Evolutionary conservation across 2,797 vertebrate species (phyloP).

Genomic region (Thalassophryne amazonica): DNA sequence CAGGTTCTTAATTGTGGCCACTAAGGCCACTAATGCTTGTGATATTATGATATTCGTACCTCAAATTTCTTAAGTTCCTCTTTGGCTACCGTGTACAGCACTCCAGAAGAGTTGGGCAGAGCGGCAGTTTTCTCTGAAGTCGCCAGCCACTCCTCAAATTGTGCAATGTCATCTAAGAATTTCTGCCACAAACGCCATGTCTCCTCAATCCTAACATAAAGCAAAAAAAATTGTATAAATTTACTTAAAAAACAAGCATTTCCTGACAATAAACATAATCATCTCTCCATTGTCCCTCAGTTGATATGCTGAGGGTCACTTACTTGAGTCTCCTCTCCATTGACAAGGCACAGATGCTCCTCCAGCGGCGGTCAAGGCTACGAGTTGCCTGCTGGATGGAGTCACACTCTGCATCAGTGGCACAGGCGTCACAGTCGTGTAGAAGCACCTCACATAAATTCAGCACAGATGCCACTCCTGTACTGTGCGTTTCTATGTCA

Average conservation of each 20-base stretch:
- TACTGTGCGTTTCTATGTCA: slow-evolving; percentile 98
- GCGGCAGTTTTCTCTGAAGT: slow-evolving; percentile 90
- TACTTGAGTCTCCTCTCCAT: slow-evolving; percentile 97
- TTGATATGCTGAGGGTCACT: slow-evolving; percentile 1
- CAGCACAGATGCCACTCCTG: slow-evolving; percentile 93
- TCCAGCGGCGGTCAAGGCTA: slow-evolving; percentile 94
- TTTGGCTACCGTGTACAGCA: slow-evolving; percentile 94
- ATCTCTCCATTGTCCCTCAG: neutral
- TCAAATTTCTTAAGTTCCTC: slow-evolving; percentile 97
- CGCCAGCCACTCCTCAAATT: slow-evolving; percentile 93
- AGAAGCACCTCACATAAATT: slow-evolving; percentile 97
- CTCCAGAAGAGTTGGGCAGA: slow-evolving; percentile 93
- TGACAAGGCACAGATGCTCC: slow-evolving; percentile 95
- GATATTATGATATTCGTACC: slow-evolving; percentile 35
- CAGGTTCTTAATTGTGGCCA: no score
- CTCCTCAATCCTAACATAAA: slow-evolving; percentile 89
- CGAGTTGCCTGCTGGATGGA: slow-evolving; percentile 97
- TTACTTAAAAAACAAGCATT: neutral
- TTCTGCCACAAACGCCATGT: slow-evolving; percentile 97
- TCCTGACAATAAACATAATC: neutral
- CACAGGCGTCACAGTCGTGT: slow-evolving; percentile 95
- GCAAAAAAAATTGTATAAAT: neutral
- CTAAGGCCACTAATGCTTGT: no score
- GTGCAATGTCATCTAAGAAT: slow-evolving; percentile 93
- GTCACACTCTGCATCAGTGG: slow-evolving; percentile 94